Base-by-base conservation (phyloP, 2,888 invertebrate species). In the Dascillus cervinus region DNA sequence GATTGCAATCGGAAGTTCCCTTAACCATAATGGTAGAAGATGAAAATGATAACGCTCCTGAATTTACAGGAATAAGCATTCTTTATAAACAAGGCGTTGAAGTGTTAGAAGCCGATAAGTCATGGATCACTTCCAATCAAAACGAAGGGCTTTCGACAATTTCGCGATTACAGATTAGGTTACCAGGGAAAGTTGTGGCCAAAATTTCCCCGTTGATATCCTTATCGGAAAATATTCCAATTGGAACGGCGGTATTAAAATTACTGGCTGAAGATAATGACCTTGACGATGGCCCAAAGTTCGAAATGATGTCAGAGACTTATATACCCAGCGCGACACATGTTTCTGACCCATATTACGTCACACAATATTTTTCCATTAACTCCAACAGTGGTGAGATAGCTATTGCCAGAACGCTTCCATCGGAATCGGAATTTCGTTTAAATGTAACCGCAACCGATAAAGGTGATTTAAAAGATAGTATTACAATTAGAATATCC, bases 41-140 rank as follows among this genome's bases (percentile, higher is more conserved):
- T 56, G 79, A 80, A 52, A 91, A 91, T 53, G 90, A 90, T 55
- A 88, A 88, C 57, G 55, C 74, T 8, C 87, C 87, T 0, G 67
- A 68, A 28, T 84, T 83, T 47, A 73, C 73, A 32, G 77, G 82
- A 52, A 76, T 87, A 46, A 69, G 77, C 1, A 74, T 87, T 19
- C 75, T 80, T 3, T 70, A 79, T 28, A 78, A 79, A 32, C 76
- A 80, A 44, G 77, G 73, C 4, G 66, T 83, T 11, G 75, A 78
- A 35, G 70, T 85, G 14, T 54, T 79, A 2, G 79, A 82, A 52
- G 69, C 73, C 10, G 75, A 77, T 34, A 73, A 73, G 22, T 66
- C 67, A 48, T 70, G 69, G 22, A 69, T 65, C 11, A 55, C 51
- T 29, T 52, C 71, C 0, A 71, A 65, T 49, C 64, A 72, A 34